Evolutionary conservation across 2,113 vertebrate genomes (phyloP), one percentile per base, ranked within the genome.

Genomic region (Rhineura floridana): DNA sequence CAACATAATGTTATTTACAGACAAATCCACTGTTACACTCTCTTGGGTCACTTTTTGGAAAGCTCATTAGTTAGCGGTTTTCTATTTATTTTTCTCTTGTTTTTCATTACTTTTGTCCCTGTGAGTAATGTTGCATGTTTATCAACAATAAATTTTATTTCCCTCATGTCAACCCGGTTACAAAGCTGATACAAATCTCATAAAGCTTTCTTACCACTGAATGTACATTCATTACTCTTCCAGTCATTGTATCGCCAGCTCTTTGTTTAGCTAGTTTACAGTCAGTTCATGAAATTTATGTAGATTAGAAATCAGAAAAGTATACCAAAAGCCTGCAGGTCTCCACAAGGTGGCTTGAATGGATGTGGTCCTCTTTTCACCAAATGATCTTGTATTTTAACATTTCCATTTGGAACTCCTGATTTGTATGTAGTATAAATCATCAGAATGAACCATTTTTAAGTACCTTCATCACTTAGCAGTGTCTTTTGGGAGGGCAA

Each of bases 71-170:
- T 90, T 93, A 94, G 79, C 89, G 92, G 91, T 81, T 19, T 86
- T 90, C 81, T 92, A 81, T 88, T 95, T 84, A 84, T 93, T 96
- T 92, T 94, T 86, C 48, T 80, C 83, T 95, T 83, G 36, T 88
- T 92, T 39, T 93, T 92, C 19, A 91, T 92, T 90, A 42, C 90
- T 48, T 94, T 89, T 81, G 65, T 88, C 76, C 70, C 84, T 93
- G 48, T 83, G 91, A 94, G 92, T 92, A 94, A 94, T 91, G 78
- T 70, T 91, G 55, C 90, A 73, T 87, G 42, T 94, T 96, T 94
- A 94, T 90, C 72, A 93, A 91, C 89, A 92, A 93, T 93, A 93
- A 94, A 93, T 94, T 93, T 23, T 95, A 94, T 96, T 96, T 96
- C 87, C 72, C 91, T 84, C 2, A 25, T 90, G 87, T 93, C 88